Evolutionary conservation across 2,888 invertebrate genomes (phyloP).

Genomic region (Iphiclides podalirius): DNA sequence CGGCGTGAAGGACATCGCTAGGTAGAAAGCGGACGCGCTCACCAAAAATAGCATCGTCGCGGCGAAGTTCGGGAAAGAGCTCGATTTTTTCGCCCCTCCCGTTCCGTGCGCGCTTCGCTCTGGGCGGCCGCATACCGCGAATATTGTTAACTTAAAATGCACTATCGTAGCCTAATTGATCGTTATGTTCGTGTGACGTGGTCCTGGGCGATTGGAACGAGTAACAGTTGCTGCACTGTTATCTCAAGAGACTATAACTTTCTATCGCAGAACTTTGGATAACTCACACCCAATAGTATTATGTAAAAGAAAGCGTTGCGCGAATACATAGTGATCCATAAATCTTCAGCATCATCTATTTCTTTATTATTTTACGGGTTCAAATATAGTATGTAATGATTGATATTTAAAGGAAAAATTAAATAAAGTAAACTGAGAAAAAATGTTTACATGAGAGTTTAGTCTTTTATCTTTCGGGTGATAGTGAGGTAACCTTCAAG

Average conservation of each 20-base stretch:
- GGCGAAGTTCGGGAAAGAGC: conserved; percentile 31
- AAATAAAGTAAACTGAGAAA: no score
- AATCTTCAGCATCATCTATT: no score
- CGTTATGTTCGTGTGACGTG: conserved; percentile 16
- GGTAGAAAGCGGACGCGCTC: conserved; percentile 40
- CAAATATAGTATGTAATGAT: no score
- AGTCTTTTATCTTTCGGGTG: no score
- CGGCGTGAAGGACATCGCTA: conserved; percentile 52
- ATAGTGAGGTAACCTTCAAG: no score
- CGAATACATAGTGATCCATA: no score
- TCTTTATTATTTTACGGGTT: no score
- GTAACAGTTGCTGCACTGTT: conserved; percentile 1
- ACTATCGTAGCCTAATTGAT: conserved; percentile 10
- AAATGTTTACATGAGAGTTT: no score
- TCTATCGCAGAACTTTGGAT: neutral
- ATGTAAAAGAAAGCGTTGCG: no score
- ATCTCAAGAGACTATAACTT: conserved; percentile 11
- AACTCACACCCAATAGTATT: no score
- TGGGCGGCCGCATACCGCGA: conserved; percentile 31
- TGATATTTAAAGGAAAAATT: no score
- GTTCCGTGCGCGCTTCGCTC: conserved; percentile 37
- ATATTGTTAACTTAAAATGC: conserved; percentile 1
- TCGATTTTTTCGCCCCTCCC: conserved; percentile 37
- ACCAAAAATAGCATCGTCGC: conserved; percentile 34
- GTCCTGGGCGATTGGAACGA: neutral